Base-by-base conservation (phyloP, 2,113 vertebrate genomes). In the Semnopithecus entellus region DNA sequence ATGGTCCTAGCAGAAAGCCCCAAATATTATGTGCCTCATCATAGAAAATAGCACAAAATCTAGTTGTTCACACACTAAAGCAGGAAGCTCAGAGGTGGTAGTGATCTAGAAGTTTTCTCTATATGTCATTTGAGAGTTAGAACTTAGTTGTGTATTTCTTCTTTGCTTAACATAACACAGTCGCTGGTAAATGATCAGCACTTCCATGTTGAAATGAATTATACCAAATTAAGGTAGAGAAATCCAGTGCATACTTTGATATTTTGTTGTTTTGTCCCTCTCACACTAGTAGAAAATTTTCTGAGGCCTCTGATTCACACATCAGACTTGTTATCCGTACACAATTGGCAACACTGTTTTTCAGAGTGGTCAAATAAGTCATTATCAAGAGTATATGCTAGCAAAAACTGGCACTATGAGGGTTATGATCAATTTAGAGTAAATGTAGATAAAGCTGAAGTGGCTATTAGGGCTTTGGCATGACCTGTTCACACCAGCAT, bases 381-480 rank as follows among this genome's bases (percentile, higher is more conserved):
- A 70, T 88, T 86, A 87, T 90, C 90, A 89, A 96, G 89, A 93
- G 66, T 93, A 22, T 22, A 70, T 30, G 82, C 27, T 8, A 93
- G 95, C 79, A 80, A 86, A 72, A 91, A 57, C 82, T 55, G 32
- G 52, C 82, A 35, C 72, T 59, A 9, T 75, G 66, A 89, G 59
- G 14, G 25, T 75, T 68, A 55, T 27, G 50, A 96, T 95, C 91
- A 83, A 90, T 90, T 88, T 90, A 35, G 40, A 80, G 48, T 9
- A 55, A 89, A 66, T 18, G 55, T 95, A 96, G 96, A 96, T 45
- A 96, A 48, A 83, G 11, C 61, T 93, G 25, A 97, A 91, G 94
- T 64, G 87, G 79, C 75, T 70, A 79, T 96, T 75, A 90, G 68
- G 68, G 18, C 48, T 83, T 68, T 52, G 59, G 25, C 16, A 30